phyloP scores from a whole-genome alignment of 2,888 invertebrate species.

The Cryptus viduatorius region DNA sequence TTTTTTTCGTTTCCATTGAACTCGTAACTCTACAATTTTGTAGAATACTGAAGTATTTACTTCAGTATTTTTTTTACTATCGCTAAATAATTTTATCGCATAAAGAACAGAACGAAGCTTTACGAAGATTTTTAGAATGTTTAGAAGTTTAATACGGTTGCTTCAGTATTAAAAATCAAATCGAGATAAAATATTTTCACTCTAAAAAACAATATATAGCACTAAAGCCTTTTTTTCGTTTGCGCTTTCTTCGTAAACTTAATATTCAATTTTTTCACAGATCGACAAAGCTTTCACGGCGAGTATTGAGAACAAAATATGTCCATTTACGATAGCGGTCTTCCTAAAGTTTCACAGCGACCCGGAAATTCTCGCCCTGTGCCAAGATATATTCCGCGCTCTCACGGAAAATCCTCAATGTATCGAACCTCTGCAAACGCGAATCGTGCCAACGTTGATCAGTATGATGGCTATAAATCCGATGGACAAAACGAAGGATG shows the following conservation, averaged over 20 bases:
- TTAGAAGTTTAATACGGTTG: too few relatives aligned
- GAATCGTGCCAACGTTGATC: constrained; percentile 89
- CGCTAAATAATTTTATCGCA: too few relatives aligned
- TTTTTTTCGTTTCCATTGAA: constrained; percentile 4
- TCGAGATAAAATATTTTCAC: too few relatives aligned
- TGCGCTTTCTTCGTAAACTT: neutral
- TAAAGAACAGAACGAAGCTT: too few relatives aligned
- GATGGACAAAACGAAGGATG: constrained; percentile 79
- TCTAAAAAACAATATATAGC: too few relatives aligned
- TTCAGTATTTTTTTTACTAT: too few relatives aligned
- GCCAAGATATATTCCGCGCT: constrained; percentile 89
- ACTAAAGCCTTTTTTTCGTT: too few relatives aligned
- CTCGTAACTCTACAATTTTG: too few relatives aligned
- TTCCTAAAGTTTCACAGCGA: constrained; percentile 89
- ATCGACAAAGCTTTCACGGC: constrained; percentile 89
- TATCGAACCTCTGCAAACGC: constrained; percentile 87
- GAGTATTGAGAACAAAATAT: constrained; percentile 87
- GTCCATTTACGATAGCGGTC: constrained; percentile 89
- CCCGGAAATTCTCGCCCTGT: constrained; percentile 87
- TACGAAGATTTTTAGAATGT: too few relatives aligned
- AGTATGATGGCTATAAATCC: constrained; percentile 85
- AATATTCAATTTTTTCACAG: constrained; percentile 79
- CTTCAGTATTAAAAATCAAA: too few relatives aligned
- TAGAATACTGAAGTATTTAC: too few relatives aligned
- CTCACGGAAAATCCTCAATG: constrained; percentile 88